Evolutionary conservation across 2,797 vertebrate genomes (phyloP).

Genomic region (Hylomyscus alleni): DNA sequence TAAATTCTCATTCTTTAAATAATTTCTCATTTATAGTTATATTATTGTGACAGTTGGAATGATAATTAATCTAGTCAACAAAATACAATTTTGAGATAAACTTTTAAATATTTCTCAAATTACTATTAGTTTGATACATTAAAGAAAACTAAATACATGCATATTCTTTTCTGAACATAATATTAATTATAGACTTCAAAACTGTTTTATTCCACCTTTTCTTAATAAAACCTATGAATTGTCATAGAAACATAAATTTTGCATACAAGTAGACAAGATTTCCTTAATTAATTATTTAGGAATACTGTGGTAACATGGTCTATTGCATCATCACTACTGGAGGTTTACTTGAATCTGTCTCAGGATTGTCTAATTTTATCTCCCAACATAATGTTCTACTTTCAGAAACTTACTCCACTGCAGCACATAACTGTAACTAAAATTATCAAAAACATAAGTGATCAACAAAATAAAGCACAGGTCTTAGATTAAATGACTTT

Average conservation of each 20-base stretch:
- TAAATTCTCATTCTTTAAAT: background rate
- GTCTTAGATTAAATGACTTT: background rate
- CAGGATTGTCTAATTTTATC: background rate
- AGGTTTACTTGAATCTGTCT: background rate
- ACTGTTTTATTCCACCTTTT: background rate
- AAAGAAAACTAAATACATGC: background rate
- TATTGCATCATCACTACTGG: background rate
- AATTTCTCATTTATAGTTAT: background rate
- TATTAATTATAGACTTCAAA: conserved; percentile 19
- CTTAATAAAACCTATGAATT: background rate
- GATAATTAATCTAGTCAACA: background rate
- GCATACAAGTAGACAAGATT: background rate
- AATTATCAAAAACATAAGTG: rapidly evolving
- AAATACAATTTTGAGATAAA: background rate
- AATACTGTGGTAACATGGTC: background rate
- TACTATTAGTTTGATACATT: background rate
- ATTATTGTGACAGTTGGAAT: background rate
- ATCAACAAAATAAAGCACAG: background rate
- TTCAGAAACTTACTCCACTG: background rate
- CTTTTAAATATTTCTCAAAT: background rate
- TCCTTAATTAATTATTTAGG: background rate
- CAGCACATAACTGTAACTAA: background rate
- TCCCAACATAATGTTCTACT: background rate
- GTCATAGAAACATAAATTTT: background rate
- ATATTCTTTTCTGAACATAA: background rate